These are phyloP conservation scores for Lasioglossum baleicum DNA, from an alignment of 1,140 invertebrate species.

Conservation along the genomic window DNA sequence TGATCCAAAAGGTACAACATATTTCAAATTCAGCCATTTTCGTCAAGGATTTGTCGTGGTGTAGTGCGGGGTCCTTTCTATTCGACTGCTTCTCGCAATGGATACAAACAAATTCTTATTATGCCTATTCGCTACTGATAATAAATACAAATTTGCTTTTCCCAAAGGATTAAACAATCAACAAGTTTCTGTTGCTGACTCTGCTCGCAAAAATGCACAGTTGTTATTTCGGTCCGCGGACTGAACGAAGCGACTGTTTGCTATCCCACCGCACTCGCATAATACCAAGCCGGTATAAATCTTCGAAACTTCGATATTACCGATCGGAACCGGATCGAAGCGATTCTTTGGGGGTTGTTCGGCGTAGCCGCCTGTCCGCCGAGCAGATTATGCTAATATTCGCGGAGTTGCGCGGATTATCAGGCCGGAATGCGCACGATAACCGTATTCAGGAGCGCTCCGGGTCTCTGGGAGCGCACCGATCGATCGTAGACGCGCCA, in stretches of 20 bases:
- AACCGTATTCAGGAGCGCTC: neutral
- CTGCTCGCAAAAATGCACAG: no score
- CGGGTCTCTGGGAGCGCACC: neutral
- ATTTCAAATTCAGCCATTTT: no score
- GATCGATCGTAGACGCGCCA: slow-evolving; percentile 8
- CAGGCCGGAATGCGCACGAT: slow-evolving; percentile 20
- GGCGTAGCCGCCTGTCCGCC: neutral
- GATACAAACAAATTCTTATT: no score
- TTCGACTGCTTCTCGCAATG: no score
- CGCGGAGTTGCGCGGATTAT: slow-evolving; percentile 36
- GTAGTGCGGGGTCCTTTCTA: no score
- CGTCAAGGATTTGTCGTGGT: no score
- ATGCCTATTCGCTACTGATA: no score
- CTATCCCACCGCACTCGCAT: slow-evolving; percentile 12
- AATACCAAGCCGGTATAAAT: neutral
- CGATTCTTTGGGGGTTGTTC: slow-evolving; percentile 15
- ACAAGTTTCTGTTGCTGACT: no score
- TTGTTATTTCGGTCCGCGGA: no score
- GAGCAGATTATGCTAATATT: slow-evolving; percentile 48
- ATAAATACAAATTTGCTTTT: no score
- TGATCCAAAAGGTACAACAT: no score
- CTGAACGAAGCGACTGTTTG: slow-evolving; percentile 2
- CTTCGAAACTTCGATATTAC: neutral
- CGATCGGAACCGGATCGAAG: slow-evolving; percentile 29
- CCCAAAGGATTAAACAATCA: no score